Percentiles rank a stretch among this genome's conserved stretches.
These are phyloP conservation scores for Megaleporinus macrocephalus DNA, from an alignment of 2,113 vertebrate genomes.

Conservation along the genomic window DNA sequence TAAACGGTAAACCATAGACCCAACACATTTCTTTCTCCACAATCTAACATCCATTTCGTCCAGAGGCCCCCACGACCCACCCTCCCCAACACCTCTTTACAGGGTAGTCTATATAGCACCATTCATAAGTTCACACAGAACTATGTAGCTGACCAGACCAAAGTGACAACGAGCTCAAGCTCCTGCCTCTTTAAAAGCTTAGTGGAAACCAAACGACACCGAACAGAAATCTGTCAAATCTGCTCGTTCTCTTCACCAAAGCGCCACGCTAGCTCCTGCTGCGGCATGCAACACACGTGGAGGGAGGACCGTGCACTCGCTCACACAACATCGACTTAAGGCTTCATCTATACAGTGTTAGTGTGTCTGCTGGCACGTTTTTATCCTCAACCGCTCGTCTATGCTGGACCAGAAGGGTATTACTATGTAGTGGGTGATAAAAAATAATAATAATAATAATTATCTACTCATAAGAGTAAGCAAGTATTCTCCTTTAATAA, in stretches of 20 bases:
- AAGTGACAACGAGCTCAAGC: constrained; percentile 5
- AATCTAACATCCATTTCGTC: constrained; percentile 33
- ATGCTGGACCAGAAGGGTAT: not conserved
- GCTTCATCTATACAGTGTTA: constrained; percentile 45
- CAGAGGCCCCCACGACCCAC: not conserved
- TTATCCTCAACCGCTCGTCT: not conserved
- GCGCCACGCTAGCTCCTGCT: constrained; percentile 14
- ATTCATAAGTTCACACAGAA: constrained; percentile 9
- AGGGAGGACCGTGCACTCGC: not conserved
- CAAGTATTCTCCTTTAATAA: too few relatives aligned
- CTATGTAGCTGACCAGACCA: not conserved
- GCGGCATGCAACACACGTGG: constrained; percentile 28
- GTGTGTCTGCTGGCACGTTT: constrained; percentile 25
- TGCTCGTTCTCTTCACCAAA: not conserved
- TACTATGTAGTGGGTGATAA: not conserved
- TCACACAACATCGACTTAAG: constrained; percentile 45
- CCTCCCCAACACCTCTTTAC: not conserved
- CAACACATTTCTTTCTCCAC: constrained; percentile 13
- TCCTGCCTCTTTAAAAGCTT: not conserved
- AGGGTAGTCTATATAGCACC: constrained; percentile 29
- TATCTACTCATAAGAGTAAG: not conserved
- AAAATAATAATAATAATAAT: too few relatives aligned
- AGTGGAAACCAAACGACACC: not conserved
- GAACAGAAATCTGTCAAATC: not conserved
- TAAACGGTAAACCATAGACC: not conserved